Base-by-base conservation (phyloP, 2,113 vertebrate genomes). In the Opisthocomus hoazin region DNA sequence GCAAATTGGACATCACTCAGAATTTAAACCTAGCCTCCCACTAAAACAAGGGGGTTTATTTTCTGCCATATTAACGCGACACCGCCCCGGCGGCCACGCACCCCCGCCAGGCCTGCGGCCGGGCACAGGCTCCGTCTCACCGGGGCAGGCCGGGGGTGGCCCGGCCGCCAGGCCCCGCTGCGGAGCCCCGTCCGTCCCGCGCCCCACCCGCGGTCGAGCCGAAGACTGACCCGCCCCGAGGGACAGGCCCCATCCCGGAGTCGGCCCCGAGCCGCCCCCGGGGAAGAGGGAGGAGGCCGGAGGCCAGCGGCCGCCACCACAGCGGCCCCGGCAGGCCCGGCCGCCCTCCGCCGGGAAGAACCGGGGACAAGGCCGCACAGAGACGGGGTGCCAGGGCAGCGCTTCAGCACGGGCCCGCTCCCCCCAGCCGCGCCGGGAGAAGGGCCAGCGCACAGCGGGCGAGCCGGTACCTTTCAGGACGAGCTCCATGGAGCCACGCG, bases 381-480 rank as follows among this genome's bases (percentile, higher is more conserved):
- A 29, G 53, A 41, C 7, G 9, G 5, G 8, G 7, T 4, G 2
- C 22, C 27, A 6, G 8, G 15, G 15, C 27, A 32, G 10, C 46
- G 9, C 53, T 43, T 27, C 7, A 15, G 57, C 36, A 12, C 18
- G 18, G n/a, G 7, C 20, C 39, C 34, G 19, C 46, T 20, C 20
- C 73, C 26, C 46, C 39, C 56, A 11, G 23, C 32, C 13, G 26
- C 19, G 3, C 41, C 14, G 6, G 27, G 39, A n/a, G 45, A 14
- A 65, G 30, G 3, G 11, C 7, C n/a, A 6, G 10, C 30, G 13
- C 36, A 9, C 4, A n/a, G 50, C 18, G 4, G 26, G 9, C 29
- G 5, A 36, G 60, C 37, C 54, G 9, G 29, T 95, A 95, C 96
- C 96, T 96, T 63, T 58, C 68, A 96, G 73, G 6, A 91, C 20